Percentiles rank a stretch among this genome's conserved stretches.
Conservation (phyloP, 2,797 vertebrate species). For the Peromyscus eremicus region DNA sequence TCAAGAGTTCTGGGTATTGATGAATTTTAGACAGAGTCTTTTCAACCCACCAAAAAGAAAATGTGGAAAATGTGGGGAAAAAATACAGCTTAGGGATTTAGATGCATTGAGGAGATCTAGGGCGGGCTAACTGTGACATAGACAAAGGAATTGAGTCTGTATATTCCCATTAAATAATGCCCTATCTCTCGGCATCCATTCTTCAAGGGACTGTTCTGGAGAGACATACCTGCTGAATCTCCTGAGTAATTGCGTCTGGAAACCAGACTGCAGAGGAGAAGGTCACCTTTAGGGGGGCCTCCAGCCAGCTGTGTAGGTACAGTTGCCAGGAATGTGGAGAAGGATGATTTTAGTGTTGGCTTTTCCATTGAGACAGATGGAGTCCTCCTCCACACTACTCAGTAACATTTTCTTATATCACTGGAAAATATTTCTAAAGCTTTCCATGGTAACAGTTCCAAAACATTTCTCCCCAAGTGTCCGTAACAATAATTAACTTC, state of each 20-base stretch:
- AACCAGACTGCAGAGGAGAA: neutral
- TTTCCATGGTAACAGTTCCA: slow-evolving; percentile 6
- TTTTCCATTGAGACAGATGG: neutral
- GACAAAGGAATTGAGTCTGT: neutral
- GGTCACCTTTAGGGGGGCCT: neutral
- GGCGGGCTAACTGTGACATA: neutral
- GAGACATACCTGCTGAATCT: neutral
- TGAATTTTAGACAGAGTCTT: neutral
- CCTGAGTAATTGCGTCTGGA: neutral
- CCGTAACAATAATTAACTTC: neutral
- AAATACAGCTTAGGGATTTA: neutral
- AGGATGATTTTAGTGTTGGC: neutral
- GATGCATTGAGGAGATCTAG: neutral
- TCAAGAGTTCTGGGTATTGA: neutral
- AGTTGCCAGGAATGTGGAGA: accelerated
- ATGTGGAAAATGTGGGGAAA: neutral
- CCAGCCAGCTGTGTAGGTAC: neutral
- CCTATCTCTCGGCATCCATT: neutral
- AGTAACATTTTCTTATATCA: neutral
- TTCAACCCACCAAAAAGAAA: neutral
- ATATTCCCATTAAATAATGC: neutral
- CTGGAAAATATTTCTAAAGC: neutral
- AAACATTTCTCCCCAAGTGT: slow-evolving; percentile 39
- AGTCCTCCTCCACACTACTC: neutral
- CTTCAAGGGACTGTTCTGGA: neutral